A percentile compares a stretch with the other conserved stretches of the same genome.
Evolutionary conservation across 2,797 vertebrate species (phyloP).

Genomic region (Cryptoblepharus egeriae): DNA sequence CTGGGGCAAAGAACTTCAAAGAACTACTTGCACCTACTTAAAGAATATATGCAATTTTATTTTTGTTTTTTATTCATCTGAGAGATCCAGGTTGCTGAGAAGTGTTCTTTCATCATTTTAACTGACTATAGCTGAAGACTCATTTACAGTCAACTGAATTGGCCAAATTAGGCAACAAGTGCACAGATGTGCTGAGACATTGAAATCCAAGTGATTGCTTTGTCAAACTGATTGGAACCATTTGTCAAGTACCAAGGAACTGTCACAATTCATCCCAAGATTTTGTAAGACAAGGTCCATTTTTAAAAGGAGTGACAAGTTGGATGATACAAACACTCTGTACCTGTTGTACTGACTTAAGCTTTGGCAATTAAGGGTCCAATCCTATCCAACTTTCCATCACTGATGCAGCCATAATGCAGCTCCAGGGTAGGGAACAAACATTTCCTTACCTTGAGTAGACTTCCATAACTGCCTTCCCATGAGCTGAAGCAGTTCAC

Average conservation of each 20-base stretch:
- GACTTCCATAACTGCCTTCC: too few species aligned
- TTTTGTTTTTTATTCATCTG: too few species aligned
- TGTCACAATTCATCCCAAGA: conserved; percentile 12
- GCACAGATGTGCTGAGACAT: conserved; percentile 16
- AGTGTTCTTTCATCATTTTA: background rate
- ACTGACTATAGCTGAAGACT: conserved; percentile 28
- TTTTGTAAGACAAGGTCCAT: background rate
- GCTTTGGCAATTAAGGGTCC: too few species aligned
- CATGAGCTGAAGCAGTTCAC: too few species aligned
- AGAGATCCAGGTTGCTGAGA: too few species aligned
- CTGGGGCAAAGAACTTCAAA: too few species aligned
- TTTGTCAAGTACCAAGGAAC: background rate
- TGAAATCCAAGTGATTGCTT: conserved; percentile 5
- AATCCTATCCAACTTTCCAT: too few species aligned
- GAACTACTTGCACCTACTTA: too few species aligned
- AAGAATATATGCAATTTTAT: background rate
- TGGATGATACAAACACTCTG: background rate
- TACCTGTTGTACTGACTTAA: too few species aligned
- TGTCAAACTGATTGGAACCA: background rate
- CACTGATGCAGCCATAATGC: too few species aligned
- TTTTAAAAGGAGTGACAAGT: background rate
- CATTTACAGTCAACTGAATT: conserved; percentile 32
- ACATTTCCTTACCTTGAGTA: too few species aligned
- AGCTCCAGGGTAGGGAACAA: too few species aligned
- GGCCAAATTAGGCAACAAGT: conserved; percentile 16